Evolutionary conservation across 1,140 invertebrate genomes (phyloP).

Genomic region (Drosophila kanapiae): DNA sequence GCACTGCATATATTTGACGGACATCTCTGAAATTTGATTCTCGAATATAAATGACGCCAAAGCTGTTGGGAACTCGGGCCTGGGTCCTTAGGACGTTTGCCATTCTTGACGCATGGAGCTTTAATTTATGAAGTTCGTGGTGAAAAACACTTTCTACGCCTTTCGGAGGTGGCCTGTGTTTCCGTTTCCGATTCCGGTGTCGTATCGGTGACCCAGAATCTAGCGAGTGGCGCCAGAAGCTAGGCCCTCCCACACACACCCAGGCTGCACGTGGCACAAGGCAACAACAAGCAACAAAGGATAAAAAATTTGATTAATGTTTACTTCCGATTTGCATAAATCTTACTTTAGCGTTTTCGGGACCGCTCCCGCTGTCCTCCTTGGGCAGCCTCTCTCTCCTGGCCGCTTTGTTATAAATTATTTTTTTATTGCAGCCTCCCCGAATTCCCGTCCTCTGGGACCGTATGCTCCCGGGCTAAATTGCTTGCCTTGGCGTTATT

Average conservation of each 20-base stretch:
- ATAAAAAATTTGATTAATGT: constrained; percentile 84
- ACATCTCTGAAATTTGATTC: constrained; percentile 54
- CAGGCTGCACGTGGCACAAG: constrained; percentile 38
- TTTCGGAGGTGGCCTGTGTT: constrained; percentile 42
- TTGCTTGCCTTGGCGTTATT: constrained; percentile 62
- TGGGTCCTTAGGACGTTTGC: constrained; percentile 11
- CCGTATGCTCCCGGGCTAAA: constrained; percentile 58
- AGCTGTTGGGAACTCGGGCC: not conserved
- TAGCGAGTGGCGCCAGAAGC: constrained; percentile 62
- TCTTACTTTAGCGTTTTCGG: constrained; percentile 81
- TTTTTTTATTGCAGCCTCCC: constrained; percentile 73
- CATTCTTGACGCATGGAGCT: constrained; percentile 74
- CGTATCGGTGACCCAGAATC: constrained; percentile 70
- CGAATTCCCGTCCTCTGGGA: constrained; percentile 1
- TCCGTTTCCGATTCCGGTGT: constrained; percentile 36
- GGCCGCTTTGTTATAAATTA: constrained; percentile 73
- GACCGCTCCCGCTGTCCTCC: not conserved
- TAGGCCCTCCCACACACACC: constrained; percentile 38
- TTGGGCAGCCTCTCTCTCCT: constrained; percentile 9
- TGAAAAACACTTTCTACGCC: constrained; percentile 36
- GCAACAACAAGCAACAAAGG: constrained; percentile 35
- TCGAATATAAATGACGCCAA: constrained; percentile 68
- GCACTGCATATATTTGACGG: constrained; percentile 2
- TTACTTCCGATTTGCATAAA: constrained; percentile 85
- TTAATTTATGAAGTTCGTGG: constrained; percentile 76